Evolutionary conservation across 2,888 invertebrate genomes (phyloP), one percentile per base, ranked within the genome.

Genomic region (Schrankia costaestrigalis): DNA sequence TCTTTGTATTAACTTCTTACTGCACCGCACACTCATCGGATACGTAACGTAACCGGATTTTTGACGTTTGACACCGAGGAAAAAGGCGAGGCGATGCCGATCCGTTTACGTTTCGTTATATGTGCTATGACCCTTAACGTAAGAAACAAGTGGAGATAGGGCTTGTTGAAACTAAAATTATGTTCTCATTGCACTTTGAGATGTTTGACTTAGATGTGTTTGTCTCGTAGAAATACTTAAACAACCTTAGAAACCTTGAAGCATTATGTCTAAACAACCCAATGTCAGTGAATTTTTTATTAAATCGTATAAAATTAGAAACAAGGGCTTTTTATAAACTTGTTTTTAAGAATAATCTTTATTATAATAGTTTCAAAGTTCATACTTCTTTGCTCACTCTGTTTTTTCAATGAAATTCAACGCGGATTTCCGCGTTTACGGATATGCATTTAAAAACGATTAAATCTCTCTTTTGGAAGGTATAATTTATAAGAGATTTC

Each of bases 401-500:
- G n/a, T 10, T 10, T 22, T 4, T 11, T n/a, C 9, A 13, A 15
- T 3, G 6, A 24, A 17, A 29, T 31, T 31, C 43, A 30, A 26
- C 26, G 26, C 35, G 38, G 42, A 43, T 45, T 46, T 44, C 33
- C 37, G 47, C 46, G 43, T 60, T 42, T 40, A 40, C 38, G 44
- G 40, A 33, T 41, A 48, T 44, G 49, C 56, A 56, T 64, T 61
- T 63, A 58, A 63, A 63, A 65, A 52, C 65, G 59, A 64, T 66
- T 64, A 63, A 66, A 63, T 57, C 49, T 45, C 54, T 38, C 51
- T 48, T 53, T 36, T 38, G 46, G 53, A 45, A 37, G 51, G 41
- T 46, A 37, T 47, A 62, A 59, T 56, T 52, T 46, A 50, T 53
- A 51, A 48, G 56, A 53, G 54, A 54, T 56, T 57, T 50, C 41